phyloP scores from a whole-genome alignment of 1,140 invertebrate genomes.

The Formica exsecta region DNA sequence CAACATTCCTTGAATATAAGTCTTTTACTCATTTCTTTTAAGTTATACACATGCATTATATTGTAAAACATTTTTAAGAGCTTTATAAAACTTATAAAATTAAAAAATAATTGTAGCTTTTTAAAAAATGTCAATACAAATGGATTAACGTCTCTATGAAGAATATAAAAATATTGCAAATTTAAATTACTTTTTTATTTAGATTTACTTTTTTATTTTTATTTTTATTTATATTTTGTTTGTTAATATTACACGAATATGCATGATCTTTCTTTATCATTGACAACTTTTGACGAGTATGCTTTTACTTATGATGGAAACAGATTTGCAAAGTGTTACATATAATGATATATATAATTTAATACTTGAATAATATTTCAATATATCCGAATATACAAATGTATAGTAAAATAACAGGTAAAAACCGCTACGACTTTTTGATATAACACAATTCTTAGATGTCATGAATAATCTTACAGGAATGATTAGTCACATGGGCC shows the following conservation, averaged over 20 bases:
- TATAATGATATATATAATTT: not conserved
- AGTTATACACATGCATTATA: too few species aligned
- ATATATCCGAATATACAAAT: conserved; percentile 12
- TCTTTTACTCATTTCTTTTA: too few species aligned
- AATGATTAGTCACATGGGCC: conserved; percentile 86
- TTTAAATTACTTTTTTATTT: too few species aligned
- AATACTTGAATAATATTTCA: conserved; percentile 1
- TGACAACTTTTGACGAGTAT: not conserved
- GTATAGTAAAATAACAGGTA: not conserved
- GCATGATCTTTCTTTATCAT: not conserved
- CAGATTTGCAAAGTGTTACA: not conserved
- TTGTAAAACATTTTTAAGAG: too few species aligned
- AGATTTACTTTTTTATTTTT: too few species aligned
- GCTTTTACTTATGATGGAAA: not conserved
- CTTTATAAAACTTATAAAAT: too few species aligned
- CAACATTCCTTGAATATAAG: not conserved
- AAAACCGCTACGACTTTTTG: not conserved
- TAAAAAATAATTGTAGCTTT: too few species aligned
- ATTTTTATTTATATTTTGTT: too few species aligned
- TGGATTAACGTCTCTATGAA: too few species aligned
- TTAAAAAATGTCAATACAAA: too few species aligned
- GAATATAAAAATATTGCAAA: too few species aligned
- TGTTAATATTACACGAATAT: too few species aligned
- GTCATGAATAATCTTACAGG: conserved; percentile 73
- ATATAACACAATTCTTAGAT: conserved; percentile 4